Evolutionary conservation across 2,113 vertebrate genomes (phyloP).

Genomic region (Hemicordylus capensis): DNA sequence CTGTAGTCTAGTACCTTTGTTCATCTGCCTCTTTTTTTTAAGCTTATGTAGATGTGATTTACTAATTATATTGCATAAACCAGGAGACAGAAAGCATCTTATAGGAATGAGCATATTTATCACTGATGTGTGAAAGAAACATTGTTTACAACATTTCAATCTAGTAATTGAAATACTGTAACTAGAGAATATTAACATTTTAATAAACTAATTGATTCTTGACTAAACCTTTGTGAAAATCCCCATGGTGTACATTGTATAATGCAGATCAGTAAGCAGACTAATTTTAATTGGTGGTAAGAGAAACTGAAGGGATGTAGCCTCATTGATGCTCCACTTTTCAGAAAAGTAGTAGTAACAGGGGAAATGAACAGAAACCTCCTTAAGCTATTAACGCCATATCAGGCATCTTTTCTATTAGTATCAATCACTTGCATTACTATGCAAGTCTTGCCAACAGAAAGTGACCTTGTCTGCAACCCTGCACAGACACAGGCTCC

Average conservation of each 20-base stretch:
- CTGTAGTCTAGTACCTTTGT: not conserved
- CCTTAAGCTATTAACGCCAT: not conserved
- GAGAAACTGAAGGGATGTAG: not conserved
- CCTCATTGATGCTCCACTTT: not conserved
- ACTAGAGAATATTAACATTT: not conserved
- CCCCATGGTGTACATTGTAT: not conserved
- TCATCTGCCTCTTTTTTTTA: not conserved
- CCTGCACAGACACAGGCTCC: not conserved
- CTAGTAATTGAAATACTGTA: not conserved
- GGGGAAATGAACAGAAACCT: not conserved
- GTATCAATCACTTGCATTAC: not conserved
- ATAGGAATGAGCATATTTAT: not conserved
- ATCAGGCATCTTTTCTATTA: not conserved
- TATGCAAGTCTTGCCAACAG: not conserved
- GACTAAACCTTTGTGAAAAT: not conserved
- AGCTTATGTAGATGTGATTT: not conserved
- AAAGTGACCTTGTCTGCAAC: not conserved
- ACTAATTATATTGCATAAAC: not conserved
- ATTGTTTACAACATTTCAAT: not conserved
- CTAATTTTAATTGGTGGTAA: conserved; percentile 1
- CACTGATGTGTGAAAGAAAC: not conserved
- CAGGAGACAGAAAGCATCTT: not conserved
- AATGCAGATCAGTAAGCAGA: not conserved
- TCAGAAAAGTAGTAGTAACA: not conserved
- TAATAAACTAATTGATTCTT: not conserved